Evolutionary conservation across 2,113 vertebrate species (phyloP).

Genomic region (Semicossyphus pulcher): DNA sequence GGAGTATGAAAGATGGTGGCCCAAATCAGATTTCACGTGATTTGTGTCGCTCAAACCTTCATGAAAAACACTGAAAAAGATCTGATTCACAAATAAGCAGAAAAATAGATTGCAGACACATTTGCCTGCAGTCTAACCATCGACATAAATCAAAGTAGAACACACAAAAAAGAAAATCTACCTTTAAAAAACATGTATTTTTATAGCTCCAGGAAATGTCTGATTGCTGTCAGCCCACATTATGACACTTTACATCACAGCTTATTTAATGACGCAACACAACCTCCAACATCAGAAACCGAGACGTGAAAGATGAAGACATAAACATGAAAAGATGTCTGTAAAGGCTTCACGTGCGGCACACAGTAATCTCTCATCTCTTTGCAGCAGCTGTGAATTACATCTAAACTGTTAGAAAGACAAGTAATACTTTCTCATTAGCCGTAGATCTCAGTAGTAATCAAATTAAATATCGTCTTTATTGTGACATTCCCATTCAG

Average conservation of each 20-base stretch:
- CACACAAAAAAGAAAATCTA: neutral
- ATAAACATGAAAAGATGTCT: conserved; percentile 38
- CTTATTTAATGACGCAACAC: conserved; percentile 20
- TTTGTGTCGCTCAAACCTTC: too few species aligned
- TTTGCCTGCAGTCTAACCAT: neutral
- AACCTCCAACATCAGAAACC: conserved; percentile 6
- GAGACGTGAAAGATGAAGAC: conserved; percentile 20
- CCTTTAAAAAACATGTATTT: conserved; percentile 8
- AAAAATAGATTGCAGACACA: neutral
- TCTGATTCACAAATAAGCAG: too few species aligned
- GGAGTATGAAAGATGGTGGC: too few species aligned
- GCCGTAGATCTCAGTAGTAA: conserved; percentile 25
- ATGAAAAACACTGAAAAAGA: too few species aligned
- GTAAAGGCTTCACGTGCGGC: neutral
- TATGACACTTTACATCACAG: conserved; percentile 23
- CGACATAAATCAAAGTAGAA: neutral
- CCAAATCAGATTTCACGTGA: too few species aligned
- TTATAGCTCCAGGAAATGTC: conserved; percentile 14
- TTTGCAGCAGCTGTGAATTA: conserved; percentile 55
- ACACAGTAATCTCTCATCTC: conserved; percentile 38
- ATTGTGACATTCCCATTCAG: conserved; percentile 22
- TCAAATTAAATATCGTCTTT: conserved; percentile 59
- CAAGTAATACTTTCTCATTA: conserved; percentile 41
- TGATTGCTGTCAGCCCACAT: neutral
- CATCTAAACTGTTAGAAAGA: conserved; percentile 50